Base-by-base conservation (phyloP, 1,140 invertebrate genomes). In the Drosophila rufa region DNA sequence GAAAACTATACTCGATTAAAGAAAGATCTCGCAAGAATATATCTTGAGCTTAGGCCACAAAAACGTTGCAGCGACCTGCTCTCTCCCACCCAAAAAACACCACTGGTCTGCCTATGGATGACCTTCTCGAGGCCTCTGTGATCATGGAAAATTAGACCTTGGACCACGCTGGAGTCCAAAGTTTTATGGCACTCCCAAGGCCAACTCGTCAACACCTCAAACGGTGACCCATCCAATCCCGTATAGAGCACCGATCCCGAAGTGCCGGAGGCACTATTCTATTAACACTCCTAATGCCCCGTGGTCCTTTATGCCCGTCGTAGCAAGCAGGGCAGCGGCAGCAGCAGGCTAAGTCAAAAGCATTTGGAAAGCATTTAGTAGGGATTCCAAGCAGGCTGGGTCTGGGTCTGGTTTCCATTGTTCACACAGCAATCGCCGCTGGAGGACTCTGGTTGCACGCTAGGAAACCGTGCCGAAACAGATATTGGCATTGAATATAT, bases 271-370 rank as follows among this genome's bases (percentile, higher is more conserved):
- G 85, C 85, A 90, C 30, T 90, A 77, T 74, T 71, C 85, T 90
- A 90, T 90, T 90, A 90, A 79, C 85, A 90, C 85, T 74, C 77
- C 70, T 78, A 87, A 87, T 87, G 80, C 84, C 77, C 50, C 48
- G 61, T 47, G 67, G 76, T 68, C 56, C 84, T 78, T 87, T 86
- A 73, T 86, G 70, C 36, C 11, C 66, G 62, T 58, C 82, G 82
- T 89, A 61, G 43, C 65, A 62, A 71, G 59, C 68, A 27, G 22
- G 22, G 22, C 22, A 25, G 22, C 22, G 22, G 64, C 51, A 30
- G 43, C 17, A 46, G 33, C 30, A 15, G 51, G 17, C 12, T 19
- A 59, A 38, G 66, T 27, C 48, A 56, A 89, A 80, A 90, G 69
- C 82, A 79, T 82, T 86, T 85, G 42, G 65, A 69, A 80, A 70